phyloP scores from a whole-genome alignment of 2,113 vertebrate genomes.

The Pygoscelis antarcticus region DNA sequence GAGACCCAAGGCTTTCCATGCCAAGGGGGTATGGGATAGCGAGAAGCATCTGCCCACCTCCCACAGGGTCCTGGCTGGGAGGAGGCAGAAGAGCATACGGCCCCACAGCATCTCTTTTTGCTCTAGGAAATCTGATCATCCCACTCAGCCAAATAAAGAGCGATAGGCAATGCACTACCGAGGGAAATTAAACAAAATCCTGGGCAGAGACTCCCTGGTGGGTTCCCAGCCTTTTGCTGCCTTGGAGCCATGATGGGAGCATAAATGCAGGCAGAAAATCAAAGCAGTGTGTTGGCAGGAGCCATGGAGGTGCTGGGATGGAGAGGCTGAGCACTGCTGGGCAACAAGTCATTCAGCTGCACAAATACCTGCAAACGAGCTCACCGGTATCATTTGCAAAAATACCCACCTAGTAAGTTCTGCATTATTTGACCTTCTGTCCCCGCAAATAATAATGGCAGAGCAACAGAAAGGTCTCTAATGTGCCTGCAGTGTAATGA shows the following conservation, averaged over 20 bases:
- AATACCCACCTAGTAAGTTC: neutral
- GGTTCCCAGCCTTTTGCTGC: neutral
- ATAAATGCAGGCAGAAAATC: neutral
- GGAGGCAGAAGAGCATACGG: neutral
- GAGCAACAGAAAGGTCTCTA: neutral
- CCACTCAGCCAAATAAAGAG: neutral
- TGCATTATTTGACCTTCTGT: neutral
- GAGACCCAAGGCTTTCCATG: neutral
- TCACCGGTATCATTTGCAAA: neutral
- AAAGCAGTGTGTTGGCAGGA: neutral
- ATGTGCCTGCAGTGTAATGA: neutral
- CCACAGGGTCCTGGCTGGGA: neutral
- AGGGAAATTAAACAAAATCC: neutral
- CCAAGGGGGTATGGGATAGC: neutral
- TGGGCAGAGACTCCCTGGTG: neutral
- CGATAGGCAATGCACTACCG: neutral
- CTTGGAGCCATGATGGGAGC: neutral
- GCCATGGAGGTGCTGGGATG: neutral
- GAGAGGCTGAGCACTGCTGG: neutral
- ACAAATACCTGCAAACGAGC: neutral
- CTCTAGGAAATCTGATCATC: neutral
- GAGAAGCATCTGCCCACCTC: neutral
- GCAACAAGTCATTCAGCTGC: neutral
- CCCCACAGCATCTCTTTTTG: neutral
- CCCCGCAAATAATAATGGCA: neutral